Evolutionary conservation across 1,140 invertebrate genomes (phyloP).

Genomic region (Octopus bimaculoides): DNA sequence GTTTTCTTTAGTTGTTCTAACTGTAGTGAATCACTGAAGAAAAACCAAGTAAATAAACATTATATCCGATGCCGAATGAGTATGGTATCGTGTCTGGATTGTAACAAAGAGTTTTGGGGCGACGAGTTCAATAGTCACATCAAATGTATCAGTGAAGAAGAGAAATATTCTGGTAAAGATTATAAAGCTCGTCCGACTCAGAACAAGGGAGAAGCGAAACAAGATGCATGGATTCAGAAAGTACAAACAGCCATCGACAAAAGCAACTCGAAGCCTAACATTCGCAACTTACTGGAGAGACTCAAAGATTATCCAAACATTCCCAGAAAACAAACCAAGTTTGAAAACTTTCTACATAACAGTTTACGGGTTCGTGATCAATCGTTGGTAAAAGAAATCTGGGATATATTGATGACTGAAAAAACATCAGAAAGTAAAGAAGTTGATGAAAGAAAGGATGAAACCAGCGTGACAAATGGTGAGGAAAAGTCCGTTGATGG

Average conservation of each 20-base stretch:
- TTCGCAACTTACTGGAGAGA: slow-evolving; percentile 68
- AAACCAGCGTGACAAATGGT: background rate
- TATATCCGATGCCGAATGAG: slow-evolving; percentile 64
- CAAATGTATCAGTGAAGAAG: slow-evolving; percentile 88
- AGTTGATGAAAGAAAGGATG: background rate
- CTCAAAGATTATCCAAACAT: slow-evolving; percentile 80
- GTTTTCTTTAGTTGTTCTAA: slow-evolving; percentile 88
- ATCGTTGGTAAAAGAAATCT: background rate
- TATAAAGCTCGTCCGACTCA: slow-evolving; percentile 70
- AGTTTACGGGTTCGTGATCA: background rate
- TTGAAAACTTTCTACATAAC: slow-evolving; percentile 54
- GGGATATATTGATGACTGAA: background rate
- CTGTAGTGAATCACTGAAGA: slow-evolving; percentile 83
- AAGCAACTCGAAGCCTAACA: slow-evolving; percentile 60
- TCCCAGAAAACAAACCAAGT: slow-evolving; percentile 87
- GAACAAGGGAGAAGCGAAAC: slow-evolving; percentile 88
- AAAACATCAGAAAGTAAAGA: background rate
- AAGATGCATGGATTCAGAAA: slow-evolving; percentile 80
- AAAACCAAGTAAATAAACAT: slow-evolving; percentile 85
- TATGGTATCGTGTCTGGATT: slow-evolving; percentile 79
- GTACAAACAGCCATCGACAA: slow-evolving; percentile 71
- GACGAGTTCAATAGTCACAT: slow-evolving; percentile 79
- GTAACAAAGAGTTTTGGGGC: slow-evolving; percentile 63
- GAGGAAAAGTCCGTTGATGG: background rate
- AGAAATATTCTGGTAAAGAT: slow-evolving; percentile 84